Conservation (phyloP, 2,797 vertebrate genomes). For the Falco peregrinus region DNA sequence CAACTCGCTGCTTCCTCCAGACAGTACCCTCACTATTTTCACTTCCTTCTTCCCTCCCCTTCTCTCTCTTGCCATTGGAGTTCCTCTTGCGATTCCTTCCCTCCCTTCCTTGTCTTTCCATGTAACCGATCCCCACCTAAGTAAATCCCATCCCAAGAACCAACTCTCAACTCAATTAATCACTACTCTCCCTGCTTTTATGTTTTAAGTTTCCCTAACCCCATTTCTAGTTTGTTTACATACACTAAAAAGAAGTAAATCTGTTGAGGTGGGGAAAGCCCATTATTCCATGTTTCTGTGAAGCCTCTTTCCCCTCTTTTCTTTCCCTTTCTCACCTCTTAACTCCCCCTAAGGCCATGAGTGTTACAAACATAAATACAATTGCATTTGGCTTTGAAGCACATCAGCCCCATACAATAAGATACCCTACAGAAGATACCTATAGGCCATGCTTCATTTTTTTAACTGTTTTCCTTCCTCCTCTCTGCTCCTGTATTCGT, state of each 20-base stretch:
- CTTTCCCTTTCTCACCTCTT: background rate
- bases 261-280: background rate
- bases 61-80: background rate
- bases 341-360: background rate
- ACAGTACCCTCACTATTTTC: background rate
- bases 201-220: background rate
- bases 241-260: background rate
- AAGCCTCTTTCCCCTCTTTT: background rate
- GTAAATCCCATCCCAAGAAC: background rate
- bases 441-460: background rate
- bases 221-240: background rate
- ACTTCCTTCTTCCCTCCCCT: background rate
- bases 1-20: background rate
- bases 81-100: background rate
- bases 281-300: background rate
- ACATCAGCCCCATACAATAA: background rate
- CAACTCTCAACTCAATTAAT: background rate
- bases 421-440: background rate
- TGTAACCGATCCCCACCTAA: background rate
- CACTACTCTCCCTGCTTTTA: background rate
- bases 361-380: background rate
- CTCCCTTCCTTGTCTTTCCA: background rate
- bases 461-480: background rate
- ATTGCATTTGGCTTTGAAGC: background rate
- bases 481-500: background rate